Conservation (phyloP, 2,888 invertebrate species). For the Brachyopa scutellaris region DNA sequence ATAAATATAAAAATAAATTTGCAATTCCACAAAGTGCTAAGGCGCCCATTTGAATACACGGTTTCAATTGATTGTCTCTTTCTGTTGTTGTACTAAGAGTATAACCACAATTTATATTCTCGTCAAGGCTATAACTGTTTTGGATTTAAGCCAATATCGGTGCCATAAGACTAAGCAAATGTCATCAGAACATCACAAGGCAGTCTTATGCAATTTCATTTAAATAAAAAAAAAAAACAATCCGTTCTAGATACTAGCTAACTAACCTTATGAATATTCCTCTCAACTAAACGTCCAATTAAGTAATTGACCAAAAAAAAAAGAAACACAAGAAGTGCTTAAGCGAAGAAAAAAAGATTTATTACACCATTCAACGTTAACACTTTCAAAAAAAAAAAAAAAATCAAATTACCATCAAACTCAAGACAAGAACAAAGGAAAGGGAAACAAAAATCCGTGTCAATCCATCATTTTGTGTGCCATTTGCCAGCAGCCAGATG, state of each 20-base stretch:
- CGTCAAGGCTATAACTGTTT: slow-evolving; percentile 37
- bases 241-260: slow-evolving; percentile 51
- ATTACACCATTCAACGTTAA: slow-evolving; percentile 13
- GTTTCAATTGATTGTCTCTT: background rate
- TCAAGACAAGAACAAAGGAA: slow-evolving; percentile 32
- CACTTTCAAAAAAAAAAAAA: slow-evolving; percentile 6
- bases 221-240: too few species aligned
- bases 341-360: slow-evolving; percentile 9
- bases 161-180: slow-evolving; percentile 29
- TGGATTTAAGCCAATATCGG: slow-evolving; percentile 45
- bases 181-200: slow-evolving; percentile 15
- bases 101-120: slow-evolving; percentile 52
- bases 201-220: slow-evolving; percentile 37
- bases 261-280: slow-evolving; percentile 31
- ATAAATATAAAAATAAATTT: slow-evolving; percentile 19
- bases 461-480: slow-evolving; percentile 12
- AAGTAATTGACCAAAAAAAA: slow-evolving; percentile 47
- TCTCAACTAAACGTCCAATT: slow-evolving; percentile 47
- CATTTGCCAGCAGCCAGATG: slow-evolving; percentile 54
- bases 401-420: slow-evolving; percentile 58
- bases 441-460: slow-evolving; percentile 43
- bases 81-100: too few species aligned
- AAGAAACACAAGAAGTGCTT: slow-evolving; percentile 13
- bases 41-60: slow-evolving; percentile 28
- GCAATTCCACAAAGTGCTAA: slow-evolving; percentile 7